Base-by-base conservation (phyloP, 2,888 invertebrate species). In the Hypolimnas misippus region DNA sequence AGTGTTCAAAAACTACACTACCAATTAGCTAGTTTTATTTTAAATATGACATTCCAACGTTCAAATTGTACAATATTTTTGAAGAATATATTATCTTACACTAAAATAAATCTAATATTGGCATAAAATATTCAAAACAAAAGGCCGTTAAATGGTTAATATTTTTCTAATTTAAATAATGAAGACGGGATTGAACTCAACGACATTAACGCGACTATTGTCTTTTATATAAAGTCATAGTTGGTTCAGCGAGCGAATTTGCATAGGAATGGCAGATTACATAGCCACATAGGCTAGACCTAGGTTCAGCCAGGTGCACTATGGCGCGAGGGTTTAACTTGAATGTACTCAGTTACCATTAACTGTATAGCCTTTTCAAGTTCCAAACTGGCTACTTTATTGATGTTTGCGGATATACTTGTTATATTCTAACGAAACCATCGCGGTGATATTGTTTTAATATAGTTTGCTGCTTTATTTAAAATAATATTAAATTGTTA, bases 221-320 rank as follows among this genome's bases (percentile, higher is more conserved):
- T 57, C 73, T 77, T 81, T 80, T 84, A 84, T 80, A 88, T 87
- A 87, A 86, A 86, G 88, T 86, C 87, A 86, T 89, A 89, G 89
- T 88, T 87, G 89, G 86, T 88, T 84, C 87, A 86, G 86, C 79
- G 77, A 78, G 76, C 76, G 84, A 85, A 90, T 90, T 90, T 88
- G 88, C 90, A 89, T 89, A 83, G 88, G 88, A 90, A 90, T 89
- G 86, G 90, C 84, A 87, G 89, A 89, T 89, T 89, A 89, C 84
- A 79, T 84, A 84, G 84, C 82, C 82, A 82, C 84, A 84, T 87
- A 87, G 86, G 84, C 87, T 73, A 82, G 81, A 79, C 81, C 82
- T 79, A 76, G 84, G 76, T 81, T 72, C 72, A 74, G 70, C 72
- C 75, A 76, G 71, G 68, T 63, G 54, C 56, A 42, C 59, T 65